A percentile compares a stretch with the other conserved stretches of the same genome.
Evolutionary conservation across 92 coral and sea anemone species (phyloP).

Genomic region (Epizoanthus fatuus): DNA sequence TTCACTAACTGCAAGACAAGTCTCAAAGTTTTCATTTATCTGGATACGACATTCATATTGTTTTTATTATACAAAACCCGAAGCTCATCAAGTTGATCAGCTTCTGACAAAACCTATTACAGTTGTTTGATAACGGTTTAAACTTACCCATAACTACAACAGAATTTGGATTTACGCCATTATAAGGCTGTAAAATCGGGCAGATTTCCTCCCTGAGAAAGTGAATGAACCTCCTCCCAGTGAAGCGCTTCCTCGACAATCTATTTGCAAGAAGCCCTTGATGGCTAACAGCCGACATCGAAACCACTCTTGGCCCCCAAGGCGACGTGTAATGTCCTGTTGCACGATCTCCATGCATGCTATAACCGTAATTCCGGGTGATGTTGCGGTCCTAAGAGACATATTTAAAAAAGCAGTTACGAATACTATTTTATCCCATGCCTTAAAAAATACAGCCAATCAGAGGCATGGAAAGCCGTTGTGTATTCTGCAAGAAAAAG

Average conservation of each 20-base stretch:
- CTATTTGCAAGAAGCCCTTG: slow-evolving; percentile 55
- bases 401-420: not conserved
- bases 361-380: slow-evolving; percentile 65
- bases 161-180: slow-evolving; percentile 61
- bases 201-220: slow-evolving; percentile 58
- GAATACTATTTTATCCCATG: not conserved
- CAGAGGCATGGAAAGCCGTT: too few relatives aligned
- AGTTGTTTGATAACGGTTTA: not conserved
- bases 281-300: slow-evolving; percentile 47
- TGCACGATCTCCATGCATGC: slow-evolving; percentile 45
- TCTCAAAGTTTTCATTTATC: too few relatives aligned
- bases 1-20: too few relatives aligned
- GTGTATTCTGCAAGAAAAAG: not conserved
- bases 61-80: too few relatives aligned
- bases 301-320: slow-evolving; percentile 55
- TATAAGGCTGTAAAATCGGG: slow-evolving; percentile 59
- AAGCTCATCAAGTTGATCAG: not conserved
- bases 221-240: slow-evolving; percentile 34
- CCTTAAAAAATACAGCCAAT: too few relatives aligned
- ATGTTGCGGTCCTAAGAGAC: slow-evolving; percentile 51
- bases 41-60: too few relatives aligned
- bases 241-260: slow-evolving; percentile 23
- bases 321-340: slow-evolving; percentile 45
- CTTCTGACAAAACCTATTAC: not conserved
- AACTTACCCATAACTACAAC: slow-evolving; percentile 66